Conservation (phyloP, 2,113 vertebrate genomes). For the Podilymbus podiceps region DNA sequence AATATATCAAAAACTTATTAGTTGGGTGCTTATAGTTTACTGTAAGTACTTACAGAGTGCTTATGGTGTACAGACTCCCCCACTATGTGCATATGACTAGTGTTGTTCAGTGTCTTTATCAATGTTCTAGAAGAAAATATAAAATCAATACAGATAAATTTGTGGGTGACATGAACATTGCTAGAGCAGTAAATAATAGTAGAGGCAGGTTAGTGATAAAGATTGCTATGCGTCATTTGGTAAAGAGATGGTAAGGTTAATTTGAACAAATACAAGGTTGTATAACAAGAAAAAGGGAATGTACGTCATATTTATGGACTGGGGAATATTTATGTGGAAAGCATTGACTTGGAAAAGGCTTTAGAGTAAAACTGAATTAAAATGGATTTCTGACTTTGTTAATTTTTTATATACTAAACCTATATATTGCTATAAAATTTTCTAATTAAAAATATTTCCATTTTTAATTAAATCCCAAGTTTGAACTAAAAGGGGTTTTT, state of each 20-base stretch:
- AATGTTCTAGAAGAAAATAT: background rate
- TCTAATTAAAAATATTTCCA: background rate
- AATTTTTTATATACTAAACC: background rate
- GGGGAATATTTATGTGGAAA: background rate
- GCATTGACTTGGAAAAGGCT: background rate
- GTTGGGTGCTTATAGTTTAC: background rate
- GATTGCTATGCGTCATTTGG: background rate
- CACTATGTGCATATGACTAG: background rate
- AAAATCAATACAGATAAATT: constrained; percentile 18
- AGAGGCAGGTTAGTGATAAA: background rate
- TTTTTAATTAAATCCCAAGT: background rate
- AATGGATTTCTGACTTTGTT: background rate
- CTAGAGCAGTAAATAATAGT: background rate
- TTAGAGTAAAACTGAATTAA: background rate
- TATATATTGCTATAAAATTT: background rate
- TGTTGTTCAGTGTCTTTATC: background rate
- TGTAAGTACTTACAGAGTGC: background rate
- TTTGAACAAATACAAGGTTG: background rate
- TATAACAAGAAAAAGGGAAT: background rate
- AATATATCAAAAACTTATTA: background rate
- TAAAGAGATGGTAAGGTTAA: background rate
- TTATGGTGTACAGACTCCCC: background rate
- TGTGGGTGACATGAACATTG: background rate
- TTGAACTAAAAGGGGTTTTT: background rate
- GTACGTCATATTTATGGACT: background rate